phyloP scores from a whole-genome alignment of 2,113 vertebrate species.

The Oryzias melastigma region DNA sequence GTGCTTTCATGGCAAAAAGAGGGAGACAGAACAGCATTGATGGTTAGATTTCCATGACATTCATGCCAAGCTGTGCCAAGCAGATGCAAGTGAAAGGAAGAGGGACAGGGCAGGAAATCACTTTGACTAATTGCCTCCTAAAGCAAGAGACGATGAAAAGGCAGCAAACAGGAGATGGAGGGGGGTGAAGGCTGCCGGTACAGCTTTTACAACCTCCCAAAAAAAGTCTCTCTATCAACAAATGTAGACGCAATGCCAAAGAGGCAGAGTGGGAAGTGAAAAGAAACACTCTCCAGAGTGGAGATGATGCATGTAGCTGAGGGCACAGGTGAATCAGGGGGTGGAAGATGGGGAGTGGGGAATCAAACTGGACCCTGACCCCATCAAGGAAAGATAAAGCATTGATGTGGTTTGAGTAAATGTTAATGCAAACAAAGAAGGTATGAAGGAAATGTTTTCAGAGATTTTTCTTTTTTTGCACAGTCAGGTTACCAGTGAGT shows the following conservation, averaged over 20 bases:
- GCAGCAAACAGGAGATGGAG: neutral
- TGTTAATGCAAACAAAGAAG: neutral
- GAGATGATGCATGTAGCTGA: neutral
- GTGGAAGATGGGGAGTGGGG: neutral
- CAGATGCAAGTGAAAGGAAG: slow-evolving; percentile 34
- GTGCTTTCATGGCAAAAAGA: neutral
- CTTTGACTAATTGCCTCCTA: slow-evolving; percentile 67
- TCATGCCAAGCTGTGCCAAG: slow-evolving; percentile 33
- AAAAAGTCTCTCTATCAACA: slow-evolving; percentile 51
- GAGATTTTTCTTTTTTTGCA: too few species aligned
- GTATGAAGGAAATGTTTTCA: neutral
- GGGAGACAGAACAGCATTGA: neutral
- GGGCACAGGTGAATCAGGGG: neutral
- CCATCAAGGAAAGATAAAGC: neutral
- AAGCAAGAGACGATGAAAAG: slow-evolving; percentile 40
- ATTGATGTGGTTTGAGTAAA: neutral
- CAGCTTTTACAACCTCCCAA: slow-evolving; percentile 17
- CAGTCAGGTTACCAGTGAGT: too few species aligned
- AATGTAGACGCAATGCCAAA: slow-evolving; percentile 45
- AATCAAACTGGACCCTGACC: slow-evolving; percentile 4
- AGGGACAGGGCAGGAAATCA: slow-evolving; percentile 48
- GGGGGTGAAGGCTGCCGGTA: neutral
- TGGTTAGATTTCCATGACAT: slow-evolving; percentile 35
- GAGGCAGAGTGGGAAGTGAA: slow-evolving; percentile 39
- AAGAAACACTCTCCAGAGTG: slow-evolving; percentile 41